Evolutionary conservation across 2,113 vertebrate species (phyloP).

Genomic region (Paralichthys olivaceus): DNA sequence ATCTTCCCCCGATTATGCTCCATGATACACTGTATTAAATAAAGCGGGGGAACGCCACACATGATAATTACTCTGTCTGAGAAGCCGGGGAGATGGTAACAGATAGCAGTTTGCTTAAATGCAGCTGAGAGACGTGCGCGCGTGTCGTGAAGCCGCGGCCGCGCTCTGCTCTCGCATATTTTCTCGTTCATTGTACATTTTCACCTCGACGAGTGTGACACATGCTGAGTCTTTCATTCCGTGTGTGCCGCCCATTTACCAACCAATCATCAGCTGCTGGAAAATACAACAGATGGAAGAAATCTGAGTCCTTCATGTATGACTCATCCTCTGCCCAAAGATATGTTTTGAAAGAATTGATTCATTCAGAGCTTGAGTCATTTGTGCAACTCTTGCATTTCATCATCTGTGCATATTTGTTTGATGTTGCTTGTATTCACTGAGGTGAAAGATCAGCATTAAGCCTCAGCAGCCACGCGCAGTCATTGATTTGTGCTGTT

Average conservation of each 20-base stretch:
- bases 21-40: conserved; percentile 62
- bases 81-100: conserved; percentile 30
- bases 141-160: background rate
- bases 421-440: conserved; percentile 1
- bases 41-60: conserved; percentile 42
- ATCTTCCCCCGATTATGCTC: conserved; percentile 67
- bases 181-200: background rate
- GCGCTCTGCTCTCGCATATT: background rate
- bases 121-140: conserved; percentile 5
- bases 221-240: conserved; percentile 1
- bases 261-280: background rate
- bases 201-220: conserved; percentile 9
- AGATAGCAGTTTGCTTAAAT: conserved; percentile 46
- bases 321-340: conserved; percentile 6
- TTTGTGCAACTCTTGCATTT: conserved; percentile 13
- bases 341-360: conserved; percentile 4
- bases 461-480: background rate
- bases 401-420: background rate
- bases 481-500: conserved; percentile 48
- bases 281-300: conserved; percentile 26
- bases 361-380: conserved; percentile 17
- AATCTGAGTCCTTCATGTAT: conserved; percentile 14
- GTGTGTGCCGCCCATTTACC: conserved; percentile 10
- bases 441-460: conserved; percentile 1
- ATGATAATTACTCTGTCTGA: conserved; percentile 47